Evolutionary conservation across 2,888 invertebrate genomes (phyloP), one percentile per base, ranked within the genome.

Genomic region (Andricus quercusramuli): DNA sequence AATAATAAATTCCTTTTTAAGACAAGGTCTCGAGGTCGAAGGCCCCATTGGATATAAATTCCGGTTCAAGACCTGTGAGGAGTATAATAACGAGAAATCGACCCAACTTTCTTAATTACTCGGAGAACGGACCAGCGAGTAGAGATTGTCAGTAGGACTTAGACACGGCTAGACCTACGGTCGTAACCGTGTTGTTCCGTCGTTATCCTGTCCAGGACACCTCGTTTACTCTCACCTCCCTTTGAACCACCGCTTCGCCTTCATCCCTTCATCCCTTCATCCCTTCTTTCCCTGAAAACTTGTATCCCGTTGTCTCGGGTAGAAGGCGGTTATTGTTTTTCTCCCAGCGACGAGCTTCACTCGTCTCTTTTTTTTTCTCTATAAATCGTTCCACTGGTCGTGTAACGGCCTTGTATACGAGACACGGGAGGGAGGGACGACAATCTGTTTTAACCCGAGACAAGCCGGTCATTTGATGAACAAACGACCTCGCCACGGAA

Each of bases 91-190:
- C 84, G 79, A 77, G 80, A 77, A 85, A 81, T 86, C 86, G 82
- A 82, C 78, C 82, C 79, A 85, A 87, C 85, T 87, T 87, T 87
- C 84, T 77, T 87, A 87, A 87, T 87, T 86, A 86, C 80, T 84
- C 62, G 17, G 47, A 76, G 13, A 47, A 32, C 51, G 32, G 51
- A 74, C 56, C 70, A 32, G 25, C 56, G 62, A 62, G 62, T 62
- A 62, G n/a, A 62, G 32, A 74, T 74, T 74, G 70, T 51, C 56
- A 47, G 70, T n/a, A 51, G 20, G 29, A 74, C 56, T 51, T 20
- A 70, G 70, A 17, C 44, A 70, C 9, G 68, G 17, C 25, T n/a
- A 37, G 56, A 51, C 51, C 51, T 70, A 56, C n/a, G 20, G 51
- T 74, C 70, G 22, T 51, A 32, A 56, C 13, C 11, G 32, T 74